These are phyloP conservation scores for Felis chaus DNA, from an alignment of 2,113 vertebrate species.

Conservation along the genomic window DNA sequence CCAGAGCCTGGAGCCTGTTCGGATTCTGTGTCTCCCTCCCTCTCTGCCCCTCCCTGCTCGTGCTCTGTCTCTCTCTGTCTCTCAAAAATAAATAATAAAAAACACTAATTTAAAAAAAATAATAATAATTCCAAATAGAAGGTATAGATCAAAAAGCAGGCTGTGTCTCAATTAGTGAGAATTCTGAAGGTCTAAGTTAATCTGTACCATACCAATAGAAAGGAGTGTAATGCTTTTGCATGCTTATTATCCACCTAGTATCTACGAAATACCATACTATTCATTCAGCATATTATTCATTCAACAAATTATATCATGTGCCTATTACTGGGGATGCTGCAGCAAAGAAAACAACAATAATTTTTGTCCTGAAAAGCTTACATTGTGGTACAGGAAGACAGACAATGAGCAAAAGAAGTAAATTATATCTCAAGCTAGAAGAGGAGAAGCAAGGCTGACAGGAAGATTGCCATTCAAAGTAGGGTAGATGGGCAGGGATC, in stretches of 20 bases:
- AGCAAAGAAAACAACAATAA: not conserved
- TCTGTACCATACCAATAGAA: not conserved
- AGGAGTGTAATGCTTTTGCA: not conserved
- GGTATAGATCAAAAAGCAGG: not conserved
- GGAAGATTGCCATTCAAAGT: not conserved
- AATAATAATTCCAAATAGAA: conserved; percentile 8
- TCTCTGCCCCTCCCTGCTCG: too few relatives aligned
- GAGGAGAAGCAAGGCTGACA: not conserved
- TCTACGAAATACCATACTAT: not conserved
- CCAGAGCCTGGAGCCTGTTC: too few relatives aligned
- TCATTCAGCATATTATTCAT: not conserved
- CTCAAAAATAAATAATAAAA: too few relatives aligned
- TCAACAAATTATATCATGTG: not conserved
- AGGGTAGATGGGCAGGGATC: not conserved
- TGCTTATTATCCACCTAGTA: not conserved
- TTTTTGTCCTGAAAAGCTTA: not conserved
- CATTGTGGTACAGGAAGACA: not conserved
- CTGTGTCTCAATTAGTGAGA: not conserved
- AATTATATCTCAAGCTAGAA: not conserved
- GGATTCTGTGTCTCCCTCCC: too few relatives aligned
- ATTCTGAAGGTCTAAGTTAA: not conserved
- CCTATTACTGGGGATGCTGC: not conserved
- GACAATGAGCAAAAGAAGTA: conserved; percentile 20
- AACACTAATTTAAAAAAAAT: too few relatives aligned
- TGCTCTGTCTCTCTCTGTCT: too few relatives aligned